phyloP scores from a whole-genome alignment of 2,888 invertebrate species.

The Spicauda simplicius region DNA sequence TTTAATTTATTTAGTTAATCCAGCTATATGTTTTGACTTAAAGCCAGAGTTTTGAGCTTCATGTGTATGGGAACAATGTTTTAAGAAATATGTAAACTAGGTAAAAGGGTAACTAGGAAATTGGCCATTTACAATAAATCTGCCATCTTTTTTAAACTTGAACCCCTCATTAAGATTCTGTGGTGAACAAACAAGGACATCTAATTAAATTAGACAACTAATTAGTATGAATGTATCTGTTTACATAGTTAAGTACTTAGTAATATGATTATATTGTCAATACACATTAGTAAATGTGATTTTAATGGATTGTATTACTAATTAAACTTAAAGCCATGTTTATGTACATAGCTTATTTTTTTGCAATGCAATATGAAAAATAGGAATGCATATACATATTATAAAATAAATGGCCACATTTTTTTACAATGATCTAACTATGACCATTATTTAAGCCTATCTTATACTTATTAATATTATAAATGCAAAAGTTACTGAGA shows the following conservation, averaged over 20 bases:
- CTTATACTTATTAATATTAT: too few relatives aligned
- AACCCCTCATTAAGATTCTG: background rate
- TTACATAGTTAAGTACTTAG: background rate
- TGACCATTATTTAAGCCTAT: too few relatives aligned
- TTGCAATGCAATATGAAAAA: background rate
- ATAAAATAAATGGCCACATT: too few relatives aligned
- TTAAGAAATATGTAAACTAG: background rate
- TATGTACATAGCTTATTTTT: background rate
- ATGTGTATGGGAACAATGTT: too few relatives aligned
- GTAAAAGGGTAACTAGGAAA: background rate
- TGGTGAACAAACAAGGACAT: background rate
- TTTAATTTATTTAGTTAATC: too few relatives aligned
- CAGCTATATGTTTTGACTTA: too few relatives aligned
- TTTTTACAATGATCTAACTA: too few relatives aligned
- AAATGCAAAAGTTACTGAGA: too few relatives aligned
- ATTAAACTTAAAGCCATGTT: background rate
- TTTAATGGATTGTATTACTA: background rate
- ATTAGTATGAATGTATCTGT: conserved; percentile 2
- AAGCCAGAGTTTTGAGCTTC: too few relatives aligned
- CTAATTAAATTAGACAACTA: conserved; percentile 7
- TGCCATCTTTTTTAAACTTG: background rate
- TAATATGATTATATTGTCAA: too few relatives aligned
- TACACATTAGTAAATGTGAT: background rate
- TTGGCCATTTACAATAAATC: background rate
- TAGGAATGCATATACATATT: background rate